Percentiles rank a stretch among this genome's conserved stretches.
Conservation (phyloP, 2,888 invertebrate genomes). For the Cepaea hortensis region DNA sequence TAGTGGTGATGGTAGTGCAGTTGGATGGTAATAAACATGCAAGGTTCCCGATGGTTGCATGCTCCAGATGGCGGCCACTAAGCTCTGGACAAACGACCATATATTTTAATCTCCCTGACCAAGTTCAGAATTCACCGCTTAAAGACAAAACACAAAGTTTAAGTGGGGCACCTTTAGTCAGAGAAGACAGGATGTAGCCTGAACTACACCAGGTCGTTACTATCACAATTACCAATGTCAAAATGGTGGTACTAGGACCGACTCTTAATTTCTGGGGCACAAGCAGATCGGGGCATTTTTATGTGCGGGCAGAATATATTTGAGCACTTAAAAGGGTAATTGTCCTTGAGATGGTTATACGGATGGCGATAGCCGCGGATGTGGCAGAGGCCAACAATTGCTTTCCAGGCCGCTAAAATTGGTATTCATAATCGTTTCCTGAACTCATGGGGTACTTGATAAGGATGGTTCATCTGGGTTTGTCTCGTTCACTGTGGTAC, state of each 20-base stretch:
- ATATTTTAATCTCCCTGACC: no score
- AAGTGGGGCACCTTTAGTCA: no score
- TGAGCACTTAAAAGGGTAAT: not conserved
- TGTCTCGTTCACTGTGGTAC: slow-evolving; percentile 10
- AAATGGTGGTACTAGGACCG: not conserved
- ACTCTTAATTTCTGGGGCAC: not conserved
- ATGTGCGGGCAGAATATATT: slow-evolving; percentile 7
- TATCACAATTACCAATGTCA: not conserved
- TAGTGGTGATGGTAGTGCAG: no score
- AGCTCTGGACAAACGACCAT: no score
- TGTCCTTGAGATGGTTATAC: not conserved
- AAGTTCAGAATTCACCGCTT: no score
- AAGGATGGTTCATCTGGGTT: not conserved
- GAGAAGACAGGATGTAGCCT: not conserved
- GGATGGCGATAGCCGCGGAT: not conserved
- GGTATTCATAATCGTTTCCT: slow-evolving; percentile 10
- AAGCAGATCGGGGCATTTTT: not conserved
- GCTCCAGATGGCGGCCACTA: no score
- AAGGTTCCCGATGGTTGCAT: no score
- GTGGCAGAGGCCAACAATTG: not conserved
- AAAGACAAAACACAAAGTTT: no score
- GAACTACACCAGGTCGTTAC: not conserved
- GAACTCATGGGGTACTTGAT: not conserved
- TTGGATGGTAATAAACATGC: no score
- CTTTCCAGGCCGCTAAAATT: not conserved